A percentile compares a stretch with the other conserved stretches of the same genome.
Evolutionary conservation across 2,113 vertebrate genomes (phyloP).

Genomic region (Tautogolabrus adspersus): DNA sequence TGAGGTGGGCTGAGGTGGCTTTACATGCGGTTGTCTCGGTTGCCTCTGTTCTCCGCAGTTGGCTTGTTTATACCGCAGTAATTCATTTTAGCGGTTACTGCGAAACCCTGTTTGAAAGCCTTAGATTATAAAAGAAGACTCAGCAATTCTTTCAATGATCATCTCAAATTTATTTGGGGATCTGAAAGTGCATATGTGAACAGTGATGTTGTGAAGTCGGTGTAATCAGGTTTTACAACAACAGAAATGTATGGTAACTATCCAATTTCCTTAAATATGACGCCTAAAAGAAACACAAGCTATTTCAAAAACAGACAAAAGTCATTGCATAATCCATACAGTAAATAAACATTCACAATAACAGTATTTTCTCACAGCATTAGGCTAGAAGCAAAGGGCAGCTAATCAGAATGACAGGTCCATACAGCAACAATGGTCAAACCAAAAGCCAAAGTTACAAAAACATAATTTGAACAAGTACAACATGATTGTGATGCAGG

Average conservation of each 20-base stretch:
- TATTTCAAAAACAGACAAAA: conserved; percentile 41
- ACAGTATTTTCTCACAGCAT: conserved; percentile 53
- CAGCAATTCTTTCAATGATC: conserved; percentile 24
- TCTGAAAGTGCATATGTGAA: conserved; percentile 73
- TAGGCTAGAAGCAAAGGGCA: conserved; percentile 34
- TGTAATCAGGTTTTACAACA: conserved; percentile 60
- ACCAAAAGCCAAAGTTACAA: conserved; percentile 39
- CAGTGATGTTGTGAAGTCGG: conserved; percentile 56
- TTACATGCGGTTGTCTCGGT: too few relatives aligned
- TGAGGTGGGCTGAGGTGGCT: too few relatives aligned
- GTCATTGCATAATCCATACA: conserved; percentile 67
- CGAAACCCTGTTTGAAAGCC: too few relatives aligned
- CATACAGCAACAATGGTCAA: conserved; percentile 36
- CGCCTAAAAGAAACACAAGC: conserved; percentile 46
- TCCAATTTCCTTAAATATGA: conserved; percentile 42
- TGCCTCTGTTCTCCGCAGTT: too few relatives aligned
- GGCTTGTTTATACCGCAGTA: too few relatives aligned
- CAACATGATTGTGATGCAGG: conserved; percentile 31
- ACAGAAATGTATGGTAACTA: conserved; percentile 41
- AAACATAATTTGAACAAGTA: conserved; percentile 42
- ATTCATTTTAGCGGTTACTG: too few relatives aligned
- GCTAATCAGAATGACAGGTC: conserved; percentile 37
- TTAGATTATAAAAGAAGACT: conserved; percentile 19
- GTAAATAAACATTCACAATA: conserved; percentile 62
- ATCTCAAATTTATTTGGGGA: conserved; percentile 70